Evolutionary conservation across 2,113 vertebrate genomes (phyloP), one percentile per base, ranked within the genome.

Genomic region (Myotis brandtii): DNA sequence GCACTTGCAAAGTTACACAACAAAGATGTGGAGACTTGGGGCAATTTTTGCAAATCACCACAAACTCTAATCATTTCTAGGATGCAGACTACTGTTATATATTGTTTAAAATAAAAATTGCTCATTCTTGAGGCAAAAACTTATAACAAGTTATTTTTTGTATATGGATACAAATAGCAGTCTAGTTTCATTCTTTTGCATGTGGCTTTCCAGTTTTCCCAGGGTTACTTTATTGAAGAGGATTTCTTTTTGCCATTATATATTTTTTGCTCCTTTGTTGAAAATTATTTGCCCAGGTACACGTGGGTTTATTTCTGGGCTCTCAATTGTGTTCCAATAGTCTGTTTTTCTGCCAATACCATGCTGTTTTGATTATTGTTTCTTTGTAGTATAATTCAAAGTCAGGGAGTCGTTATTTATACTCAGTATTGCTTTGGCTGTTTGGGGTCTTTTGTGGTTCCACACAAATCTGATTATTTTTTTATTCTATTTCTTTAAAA

Each of bases 91-190:
- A 67, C n/a, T 72, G 73, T 54, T 72, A 75, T 3, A 70, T 82
- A 62, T 40, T 86, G 40, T 86, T 89, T 76, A 59, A 86, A 89
- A 87, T 66, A 86, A 83, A 67, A 93, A 72, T 59, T 86, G 23
- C 79, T 95, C 12, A 80, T 43, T 95, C 43, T 96, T 81, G 75
- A 94, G n/a, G 86, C n/a, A 89, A 93, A 93, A 69, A 64, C 69
- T 12, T 75, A 9, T 50, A 37, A 81, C 25, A 54, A 54, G 4
- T 37, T 80, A 40, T 17, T 16, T 56, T 80, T 30, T 73, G 12
- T 67, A n/a, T 32, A 67, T 67, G 64, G 30, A n/a, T 7, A n/a
- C 64, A 67, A 23, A 66, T 25, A 67, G 30, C 5, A 67, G 64
- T 17, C 64, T 67, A 67, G 21, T 43, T 73, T 46, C 14, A 81